These are phyloP conservation scores for Phoebastria nigripes DNA, from an alignment of 2,797 vertebrate species.

Conservation along the genomic window DNA sequence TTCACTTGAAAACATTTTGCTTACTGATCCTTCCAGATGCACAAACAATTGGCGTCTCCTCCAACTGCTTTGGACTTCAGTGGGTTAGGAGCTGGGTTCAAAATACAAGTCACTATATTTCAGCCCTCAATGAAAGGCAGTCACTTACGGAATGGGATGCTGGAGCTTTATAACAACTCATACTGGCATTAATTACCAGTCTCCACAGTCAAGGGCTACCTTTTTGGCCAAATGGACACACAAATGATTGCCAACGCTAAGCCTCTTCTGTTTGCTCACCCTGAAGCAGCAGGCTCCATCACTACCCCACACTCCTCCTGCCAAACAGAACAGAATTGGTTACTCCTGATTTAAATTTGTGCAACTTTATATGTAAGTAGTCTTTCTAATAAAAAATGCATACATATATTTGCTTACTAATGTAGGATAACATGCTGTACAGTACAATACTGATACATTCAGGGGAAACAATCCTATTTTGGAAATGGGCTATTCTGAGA, in stretches of 20 bases:
- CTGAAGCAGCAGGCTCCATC: neutral
- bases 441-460: rapidly evolving
- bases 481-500: neutral
- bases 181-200: neutral
- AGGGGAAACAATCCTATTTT: neutral
- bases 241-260: neutral
- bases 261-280: neutral
- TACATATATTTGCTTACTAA: neutral
- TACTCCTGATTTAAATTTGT: neutral
- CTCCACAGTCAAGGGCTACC: neutral
- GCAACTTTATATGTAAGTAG: neutral
- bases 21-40: neutral
- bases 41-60: neutral
- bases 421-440: neutral
- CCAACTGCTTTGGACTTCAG: neutral
- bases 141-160: neutral
- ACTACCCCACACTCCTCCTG: neutral
- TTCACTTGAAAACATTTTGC: neutral
- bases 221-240: neutral
- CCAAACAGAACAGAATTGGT: neutral
- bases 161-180: neutral
- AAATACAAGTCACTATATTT: neutral
- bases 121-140: neutral
- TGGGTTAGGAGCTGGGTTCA: neutral
- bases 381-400: neutral